Base-by-base conservation (phyloP, 2,113 vertebrate species). In the Synchiropus splendidus region DNA sequence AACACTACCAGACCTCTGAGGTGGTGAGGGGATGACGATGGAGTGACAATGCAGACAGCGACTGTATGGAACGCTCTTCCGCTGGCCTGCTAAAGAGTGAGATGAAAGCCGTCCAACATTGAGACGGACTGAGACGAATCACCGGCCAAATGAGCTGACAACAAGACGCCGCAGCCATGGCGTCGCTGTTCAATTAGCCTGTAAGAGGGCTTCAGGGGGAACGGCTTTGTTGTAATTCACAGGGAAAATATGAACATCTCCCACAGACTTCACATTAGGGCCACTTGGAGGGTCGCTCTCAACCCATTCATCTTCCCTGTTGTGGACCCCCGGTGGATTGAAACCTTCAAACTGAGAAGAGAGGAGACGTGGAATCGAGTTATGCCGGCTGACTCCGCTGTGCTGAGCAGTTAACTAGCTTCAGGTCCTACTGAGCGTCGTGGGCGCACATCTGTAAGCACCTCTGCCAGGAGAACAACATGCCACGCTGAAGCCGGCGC, bases 141-240 rank as follows among this genome's bases (percentile, higher is more conserved):
- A 70, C 54, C 47, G 77, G 61, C 76, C 78, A 76, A 83, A 85
- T 72, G 62, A 82, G 82, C 72, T 77, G 82, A 85, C 84, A 85
- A 83, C 79, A 80, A 77, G 69, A 70, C 61, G 72, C 83, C 74
- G 56, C 53, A 63, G 74, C 80, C 80, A 55, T 72, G 64, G 73
- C 74, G 79, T 83, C 80, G 78, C 79, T 79, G 77, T 86, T 86
- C 82, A 86, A 85, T 86, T 87, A 86, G 79, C 72, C 74, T 83
- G 75, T 80, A 83, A 83, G 73, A 81, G 52, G 69, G 70, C 79
- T 84, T 77, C 64, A 63, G 78, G 75, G 76, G 69, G 71, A 69
- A 70, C 64, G 73, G 68, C 71, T 82, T 79, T 70, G 64, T 67
- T 80, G 75, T 64, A 64, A 72, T 79, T 80, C 72, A 54, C 64